phyloP scores from a whole-genome alignment of 1,140 invertebrate species.

The Diprion similis region DNA sequence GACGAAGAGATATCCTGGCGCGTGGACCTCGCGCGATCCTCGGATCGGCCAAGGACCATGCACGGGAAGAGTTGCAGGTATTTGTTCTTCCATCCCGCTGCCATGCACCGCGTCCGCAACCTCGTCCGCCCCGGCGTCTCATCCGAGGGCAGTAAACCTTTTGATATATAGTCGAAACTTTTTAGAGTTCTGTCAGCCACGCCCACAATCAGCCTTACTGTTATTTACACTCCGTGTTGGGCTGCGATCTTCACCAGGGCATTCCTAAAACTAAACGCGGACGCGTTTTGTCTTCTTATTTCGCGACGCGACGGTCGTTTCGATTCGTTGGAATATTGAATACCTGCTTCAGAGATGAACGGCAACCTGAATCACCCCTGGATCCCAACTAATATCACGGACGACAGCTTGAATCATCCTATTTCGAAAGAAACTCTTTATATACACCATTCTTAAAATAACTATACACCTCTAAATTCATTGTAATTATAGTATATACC shows the following conservation, averaged over 20 bases:
- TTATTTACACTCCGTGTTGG: constrained; percentile 62
- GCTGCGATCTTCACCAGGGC: constrained; percentile 21
- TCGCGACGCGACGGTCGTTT: no score
- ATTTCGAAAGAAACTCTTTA: no score
- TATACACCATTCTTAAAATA: no score
- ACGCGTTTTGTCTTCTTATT: constrained; percentile 30
- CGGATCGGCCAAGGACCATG: no score
- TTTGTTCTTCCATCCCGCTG: constrained; percentile 38
- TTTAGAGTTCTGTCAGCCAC: constrained; percentile 65
- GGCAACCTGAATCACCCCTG: constrained; percentile 27
- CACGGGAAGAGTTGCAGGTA: constrained; percentile 19
- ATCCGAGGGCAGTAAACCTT: constrained; percentile 61
- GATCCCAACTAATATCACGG: no score
- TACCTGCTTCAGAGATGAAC: not conserved
- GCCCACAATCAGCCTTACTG: constrained; percentile 63
- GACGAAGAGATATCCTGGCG: not conserved
- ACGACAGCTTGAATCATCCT: no score
- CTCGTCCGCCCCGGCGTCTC: constrained; percentile 48
- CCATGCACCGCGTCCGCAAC: constrained; percentile 25
- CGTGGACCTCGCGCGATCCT: not conserved
- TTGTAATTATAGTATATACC: not conserved
- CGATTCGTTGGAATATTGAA: no score
- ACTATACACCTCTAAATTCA: no score
- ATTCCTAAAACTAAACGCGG: constrained; percentile 35
- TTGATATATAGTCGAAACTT: constrained; percentile 64